Evolutionary conservation across 1,140 invertebrate genomes (phyloP).

Genomic region (Maniola jurtina): DNA sequence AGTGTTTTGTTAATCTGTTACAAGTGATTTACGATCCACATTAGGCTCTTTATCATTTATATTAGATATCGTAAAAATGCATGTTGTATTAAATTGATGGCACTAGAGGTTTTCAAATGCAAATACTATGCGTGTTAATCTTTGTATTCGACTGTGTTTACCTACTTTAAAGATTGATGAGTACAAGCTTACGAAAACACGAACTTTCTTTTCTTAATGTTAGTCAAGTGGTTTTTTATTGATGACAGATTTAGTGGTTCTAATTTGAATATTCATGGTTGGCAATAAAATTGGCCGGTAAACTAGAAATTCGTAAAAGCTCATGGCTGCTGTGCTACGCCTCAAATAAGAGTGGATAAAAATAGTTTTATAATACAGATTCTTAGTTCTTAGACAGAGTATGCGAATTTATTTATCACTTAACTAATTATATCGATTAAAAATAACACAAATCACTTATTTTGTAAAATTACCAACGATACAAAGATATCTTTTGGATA

Average conservation of each 20-base stretch:
- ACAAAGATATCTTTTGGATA: too few relatives aligned
- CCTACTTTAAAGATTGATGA: background rate
- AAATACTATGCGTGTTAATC: slow-evolving; percentile 24
- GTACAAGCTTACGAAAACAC: background rate
- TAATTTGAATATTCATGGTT: too few relatives aligned
- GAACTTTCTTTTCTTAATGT: slow-evolving; percentile 7
- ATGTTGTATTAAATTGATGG: slow-evolving; percentile 15
- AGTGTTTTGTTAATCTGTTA: slow-evolving; percentile 19
- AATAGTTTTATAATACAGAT: too few relatives aligned
- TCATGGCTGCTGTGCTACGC: too few relatives aligned
- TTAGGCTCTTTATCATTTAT: slow-evolving; percentile 21
- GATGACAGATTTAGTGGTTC: background rate
- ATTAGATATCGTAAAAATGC: slow-evolving; percentile 11
- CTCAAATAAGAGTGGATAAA: too few relatives aligned
- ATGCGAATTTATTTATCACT: too few relatives aligned
- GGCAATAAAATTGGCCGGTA: too few relatives aligned
- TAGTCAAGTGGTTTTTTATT: background rate
- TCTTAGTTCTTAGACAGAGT: too few relatives aligned
- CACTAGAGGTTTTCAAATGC: slow-evolving; percentile 22
- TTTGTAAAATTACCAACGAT: too few relatives aligned
- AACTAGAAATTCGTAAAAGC: too few relatives aligned
- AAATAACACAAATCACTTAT: too few relatives aligned
- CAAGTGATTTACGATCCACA: slow-evolving; percentile 14
- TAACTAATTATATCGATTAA: too few relatives aligned
- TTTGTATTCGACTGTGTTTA: slow-evolving; percentile 6